These are phyloP conservation scores for Luidia sarsii DNA, from an alignment of 53 echinoderm and acorn worm species.

Conservation along the genomic window DNA sequence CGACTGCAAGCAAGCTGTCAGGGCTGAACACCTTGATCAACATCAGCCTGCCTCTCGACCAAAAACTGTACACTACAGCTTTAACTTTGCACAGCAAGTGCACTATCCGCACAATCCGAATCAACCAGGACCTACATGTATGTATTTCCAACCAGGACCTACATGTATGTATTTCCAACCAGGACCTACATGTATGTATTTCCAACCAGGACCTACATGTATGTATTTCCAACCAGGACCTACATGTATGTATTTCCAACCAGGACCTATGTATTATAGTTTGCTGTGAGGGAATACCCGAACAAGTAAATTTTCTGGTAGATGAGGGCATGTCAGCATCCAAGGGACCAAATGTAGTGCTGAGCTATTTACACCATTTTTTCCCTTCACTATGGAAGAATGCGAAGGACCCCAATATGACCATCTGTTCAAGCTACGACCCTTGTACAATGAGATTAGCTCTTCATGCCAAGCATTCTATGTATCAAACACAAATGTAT, in stretches of 20 bases:
- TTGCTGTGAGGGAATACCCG: conserved; percentile 48
- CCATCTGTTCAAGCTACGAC: no score
- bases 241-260: no score
- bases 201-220: no score
- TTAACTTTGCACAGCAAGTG: conserved; percentile 65
- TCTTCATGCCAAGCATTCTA: no score
- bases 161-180: conserved; percentile 55
- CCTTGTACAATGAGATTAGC: no score
- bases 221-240: no score
- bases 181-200: no score
- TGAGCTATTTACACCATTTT: conserved; percentile 58
- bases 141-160: conserved; percentile 43
- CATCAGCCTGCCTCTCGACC: not conserved
- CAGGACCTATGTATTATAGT: no score
- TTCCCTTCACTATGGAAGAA: conserved; percentile 35
- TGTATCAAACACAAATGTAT: no score
- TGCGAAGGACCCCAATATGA: no score
- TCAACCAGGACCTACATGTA: conserved; percentile 65
- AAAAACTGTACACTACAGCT: conserved; percentile 49
- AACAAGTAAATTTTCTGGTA: conserved; percentile 60
- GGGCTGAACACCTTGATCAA: not conserved
- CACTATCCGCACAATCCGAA: conserved; percentile 44
- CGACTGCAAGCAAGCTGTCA: not conserved
- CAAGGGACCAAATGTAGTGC: conserved; percentile 32
- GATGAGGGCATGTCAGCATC: conserved; percentile 43